Evolutionary conservation across 1,140 invertebrate species (phyloP).

Genomic region (Polypedilum pembai): DNA sequence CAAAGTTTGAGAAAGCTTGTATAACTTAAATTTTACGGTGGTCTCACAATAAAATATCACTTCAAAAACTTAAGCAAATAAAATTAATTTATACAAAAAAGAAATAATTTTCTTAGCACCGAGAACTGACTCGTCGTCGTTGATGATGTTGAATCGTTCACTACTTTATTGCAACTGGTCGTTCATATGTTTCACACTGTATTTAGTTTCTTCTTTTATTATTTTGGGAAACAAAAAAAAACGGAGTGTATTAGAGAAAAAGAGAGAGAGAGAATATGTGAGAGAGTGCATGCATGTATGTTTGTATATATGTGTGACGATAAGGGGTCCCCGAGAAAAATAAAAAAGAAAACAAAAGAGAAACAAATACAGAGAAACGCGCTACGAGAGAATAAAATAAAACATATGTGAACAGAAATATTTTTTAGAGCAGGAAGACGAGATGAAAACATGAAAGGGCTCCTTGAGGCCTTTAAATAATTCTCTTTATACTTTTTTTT

Average conservation of each 20-base stretch:
- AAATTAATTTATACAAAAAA: neutral
- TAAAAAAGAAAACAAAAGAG: neutral
- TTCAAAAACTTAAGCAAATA: neutral
- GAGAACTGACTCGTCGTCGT: neutral
- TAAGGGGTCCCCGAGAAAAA: neutral
- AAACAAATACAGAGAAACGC: neutral
- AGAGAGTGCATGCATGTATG: neutral
- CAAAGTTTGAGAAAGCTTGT: neutral
- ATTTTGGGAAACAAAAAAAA: too few relatives aligned
- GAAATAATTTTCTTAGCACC: neutral
- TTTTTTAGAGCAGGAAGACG: too few relatives aligned
- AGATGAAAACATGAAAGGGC: too few relatives aligned
- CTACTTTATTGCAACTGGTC: constrained; percentile 21
- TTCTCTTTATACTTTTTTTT: too few relatives aligned
- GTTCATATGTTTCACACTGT: constrained; percentile 19
- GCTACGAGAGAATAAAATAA: neutral
- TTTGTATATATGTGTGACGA: neutral
- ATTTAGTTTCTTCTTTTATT: too few relatives aligned
- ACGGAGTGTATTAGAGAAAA: too few relatives aligned
- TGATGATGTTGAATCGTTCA: constrained; percentile 12
- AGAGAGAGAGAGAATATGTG: neutral
- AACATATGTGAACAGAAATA: neutral
- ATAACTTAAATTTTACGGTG: too few relatives aligned
- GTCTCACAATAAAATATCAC: too few relatives aligned
- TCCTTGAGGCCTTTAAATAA: too few relatives aligned